Conservation (phyloP, 2,113 vertebrate genomes). For the Apaloderma vittatum region DNA sequence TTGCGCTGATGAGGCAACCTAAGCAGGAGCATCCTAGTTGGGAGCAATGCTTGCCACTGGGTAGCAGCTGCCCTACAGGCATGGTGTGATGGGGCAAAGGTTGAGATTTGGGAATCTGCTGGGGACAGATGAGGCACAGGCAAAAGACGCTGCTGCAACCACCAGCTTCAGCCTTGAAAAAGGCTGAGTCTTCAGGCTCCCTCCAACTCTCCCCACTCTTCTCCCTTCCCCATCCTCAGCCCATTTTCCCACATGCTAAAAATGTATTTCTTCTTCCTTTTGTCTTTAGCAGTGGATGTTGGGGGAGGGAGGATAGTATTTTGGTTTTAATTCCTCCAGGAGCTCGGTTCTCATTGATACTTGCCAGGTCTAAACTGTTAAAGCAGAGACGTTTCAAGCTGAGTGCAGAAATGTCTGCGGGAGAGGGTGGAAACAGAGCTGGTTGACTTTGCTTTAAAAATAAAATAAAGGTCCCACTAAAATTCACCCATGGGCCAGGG, state of each 20-base stretch:
- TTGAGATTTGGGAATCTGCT: background rate
- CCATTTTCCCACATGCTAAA: accelerated
- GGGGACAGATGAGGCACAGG: background rate
- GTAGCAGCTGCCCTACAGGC: background rate
- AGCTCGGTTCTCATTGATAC: constrained; percentile 8
- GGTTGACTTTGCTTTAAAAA: constrained; percentile 52
- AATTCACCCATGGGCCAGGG: constrained; percentile 33
- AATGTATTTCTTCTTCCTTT: background rate
- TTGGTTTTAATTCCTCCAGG: background rate
- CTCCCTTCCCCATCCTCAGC: background rate
- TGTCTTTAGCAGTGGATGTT: background rate
- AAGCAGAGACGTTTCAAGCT: background rate
- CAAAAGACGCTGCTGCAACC: background rate
- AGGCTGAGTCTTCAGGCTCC: background rate
- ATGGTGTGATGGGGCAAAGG: background rate
- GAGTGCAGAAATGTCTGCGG: background rate
- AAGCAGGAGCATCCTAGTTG: background rate
- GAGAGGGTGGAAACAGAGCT: background rate
- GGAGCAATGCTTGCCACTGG: background rate
- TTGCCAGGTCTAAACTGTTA: constrained; percentile 10
- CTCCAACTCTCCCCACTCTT: background rate
- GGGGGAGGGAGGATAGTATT: background rate
- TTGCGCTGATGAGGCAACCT: background rate
- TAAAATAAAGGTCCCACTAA: constrained; percentile 48
- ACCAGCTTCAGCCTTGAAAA: background rate